phyloP scores from a whole-genome alignment of 2,888 invertebrate genomes.

The Acanthoscelides obtectus region DNA sequence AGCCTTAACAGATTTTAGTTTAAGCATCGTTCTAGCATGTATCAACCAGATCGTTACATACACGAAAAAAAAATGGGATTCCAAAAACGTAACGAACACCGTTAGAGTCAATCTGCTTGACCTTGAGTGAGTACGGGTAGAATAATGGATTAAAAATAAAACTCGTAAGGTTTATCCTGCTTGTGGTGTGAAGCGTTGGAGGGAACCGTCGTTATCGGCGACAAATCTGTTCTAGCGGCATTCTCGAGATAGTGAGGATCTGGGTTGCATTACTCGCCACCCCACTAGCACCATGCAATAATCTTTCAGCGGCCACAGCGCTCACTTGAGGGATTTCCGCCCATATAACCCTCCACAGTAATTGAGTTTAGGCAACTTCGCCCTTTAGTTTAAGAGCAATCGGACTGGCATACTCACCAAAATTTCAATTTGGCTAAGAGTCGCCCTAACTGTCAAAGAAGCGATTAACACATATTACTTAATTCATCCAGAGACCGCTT shows the following conservation, averaged over 20 bases:
- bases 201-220: background rate
- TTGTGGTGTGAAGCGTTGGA: background rate
- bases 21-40: no score
- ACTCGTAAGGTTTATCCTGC: background rate
- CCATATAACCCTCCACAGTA: background rate
- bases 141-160: background rate
- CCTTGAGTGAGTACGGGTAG: no score
- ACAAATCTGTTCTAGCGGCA: background rate
- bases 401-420: slow-evolving; percentile 25
- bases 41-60: no score
- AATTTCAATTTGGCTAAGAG: slow-evolving; percentile 31
- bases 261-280: background rate
- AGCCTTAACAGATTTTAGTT: no score
- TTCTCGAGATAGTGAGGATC: background rate
- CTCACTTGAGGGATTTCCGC: background rate
- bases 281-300: background rate
- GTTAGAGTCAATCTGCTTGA: no score
- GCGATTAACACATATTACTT: slow-evolving; percentile 29
- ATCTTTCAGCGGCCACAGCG: background rate
- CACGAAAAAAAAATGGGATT: no score
- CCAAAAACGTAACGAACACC: no score
- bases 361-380: slow-evolving; percentile 23
- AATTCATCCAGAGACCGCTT: background rate
- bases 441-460: slow-evolving; percentile 28
- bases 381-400: slow-evolving; percentile 27